Evolutionary conservation across 2,113 vertebrate genomes (phyloP), one percentile per base, ranked within the genome.

Genomic region (Callopanchax toddi): DNA sequence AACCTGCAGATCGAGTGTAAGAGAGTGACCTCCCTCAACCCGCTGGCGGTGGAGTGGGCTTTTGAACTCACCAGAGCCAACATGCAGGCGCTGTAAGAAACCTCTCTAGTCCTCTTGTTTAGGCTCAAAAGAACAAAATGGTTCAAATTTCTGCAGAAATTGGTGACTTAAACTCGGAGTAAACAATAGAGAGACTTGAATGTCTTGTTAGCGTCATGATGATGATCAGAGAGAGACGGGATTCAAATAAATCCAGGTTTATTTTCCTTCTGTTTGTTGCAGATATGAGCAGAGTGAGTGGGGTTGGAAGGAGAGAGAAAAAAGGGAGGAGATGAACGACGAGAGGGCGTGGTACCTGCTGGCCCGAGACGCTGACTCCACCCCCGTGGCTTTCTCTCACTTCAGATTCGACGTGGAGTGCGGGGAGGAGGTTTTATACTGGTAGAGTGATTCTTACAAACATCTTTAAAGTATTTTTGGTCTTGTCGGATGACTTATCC

Each of bases 291-390:
- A 96, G 75, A 97, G 95, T 0, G 95, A 96, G 70, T 95, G 95
- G 96, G 96, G 96, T 2, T 97, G 96, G 95, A 97, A 97, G 75
- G 96, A 98, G 70, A 87, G 95, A 26, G 95, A 96, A 82, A 97
- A 97, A 63, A 87, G 93, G 3, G 95, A 97, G 10, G 96, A 98
- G 78, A 94, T 98, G 93, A 93, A 92, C 0, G 95, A 96, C 0
- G 96, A 96, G 71, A 89, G 95, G 20, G 95, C 96, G 20, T 96
- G 95, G 95, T 97, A 96, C 84, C 93, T 98, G 10, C 86, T 96
- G 13, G 96, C 94, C 10, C 90, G 93, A 0, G 95, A 98, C 9
- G 74, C 84, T 0, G 89, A 90, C 55, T 85, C 91, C 0, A 50
- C 91, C 25, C 94, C 95, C 0, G 81, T 96, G 2, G 95, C 96